phyloP scores from a whole-genome alignment of 2,888 invertebrate genomes.

The Agonum fuliginosum region DNA sequence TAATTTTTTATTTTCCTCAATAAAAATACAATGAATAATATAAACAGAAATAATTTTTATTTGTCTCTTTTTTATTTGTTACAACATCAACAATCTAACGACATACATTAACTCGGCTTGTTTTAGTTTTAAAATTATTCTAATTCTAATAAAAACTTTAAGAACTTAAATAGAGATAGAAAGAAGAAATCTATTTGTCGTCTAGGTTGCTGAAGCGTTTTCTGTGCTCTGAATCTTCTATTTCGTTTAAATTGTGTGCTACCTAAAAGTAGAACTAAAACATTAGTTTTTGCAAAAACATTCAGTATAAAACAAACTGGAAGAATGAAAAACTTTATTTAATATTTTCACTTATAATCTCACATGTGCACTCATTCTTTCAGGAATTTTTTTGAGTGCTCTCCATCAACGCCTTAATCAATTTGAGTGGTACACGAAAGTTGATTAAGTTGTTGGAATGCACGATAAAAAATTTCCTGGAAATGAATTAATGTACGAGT shows the following conservation, averaged over 20 bases:
- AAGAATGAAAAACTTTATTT: neutral
- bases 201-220: constrained; percentile 1
- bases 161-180: neutral
- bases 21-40: constrained; percentile 57
- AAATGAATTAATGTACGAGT: no score
- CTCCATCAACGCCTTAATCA: no score
- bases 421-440: no score
- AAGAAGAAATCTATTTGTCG: constrained; percentile 17
- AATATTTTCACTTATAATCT: no score
- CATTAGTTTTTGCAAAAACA: neutral
- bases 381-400: no score
- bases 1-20: neutral
- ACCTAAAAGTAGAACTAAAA: constrained; percentile 19
- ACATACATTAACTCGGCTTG: constrained; percentile 56
- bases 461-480: no score
- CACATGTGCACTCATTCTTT: neutral
- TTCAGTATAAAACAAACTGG: neutral
- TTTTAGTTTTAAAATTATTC: neutral
- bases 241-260: constrained; percentile 31
- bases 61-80: constrained; percentile 61
- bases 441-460: no score
- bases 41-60: constrained; percentile 61
- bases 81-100: constrained; percentile 53
- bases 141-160: neutral
- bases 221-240: constrained; percentile 24